Percentiles rank a stretch among this genome's conserved stretches.
Evolutionary conservation across 2,888 invertebrate species (phyloP).

Genomic region (Chloromyia formosa): DNA sequence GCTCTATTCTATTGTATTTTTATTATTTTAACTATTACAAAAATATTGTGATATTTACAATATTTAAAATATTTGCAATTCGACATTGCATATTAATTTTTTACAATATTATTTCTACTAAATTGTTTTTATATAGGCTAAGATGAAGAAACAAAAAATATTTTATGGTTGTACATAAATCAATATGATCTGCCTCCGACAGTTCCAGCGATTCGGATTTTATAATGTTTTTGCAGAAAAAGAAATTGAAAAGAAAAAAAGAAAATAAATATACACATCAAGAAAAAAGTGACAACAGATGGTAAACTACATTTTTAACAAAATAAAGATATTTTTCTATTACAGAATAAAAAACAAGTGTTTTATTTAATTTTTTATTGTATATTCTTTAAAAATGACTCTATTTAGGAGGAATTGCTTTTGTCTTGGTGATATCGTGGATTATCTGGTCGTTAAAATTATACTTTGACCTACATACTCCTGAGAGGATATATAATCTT

Average conservation of each 20-base stretch:
- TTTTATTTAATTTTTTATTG: no score
- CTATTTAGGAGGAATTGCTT: no score
- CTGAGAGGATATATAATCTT: no score
- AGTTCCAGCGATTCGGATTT: conserved; percentile 46
- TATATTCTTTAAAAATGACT: no score
- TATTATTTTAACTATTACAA: conserved; percentile 28
- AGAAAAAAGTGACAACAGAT: conserved; percentile 52
- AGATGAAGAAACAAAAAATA: conserved; percentile 5
- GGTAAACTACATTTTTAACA: conserved; percentile 47
- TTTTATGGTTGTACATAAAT: conserved; percentile 61
- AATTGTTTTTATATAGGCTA: conserved; percentile 43
- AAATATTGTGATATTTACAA: conserved; percentile 52
- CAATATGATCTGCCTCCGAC: conserved; percentile 49
- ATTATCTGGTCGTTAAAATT: no score
- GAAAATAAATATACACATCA: conserved; percentile 49
- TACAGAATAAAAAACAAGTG: conserved; percentile 52
- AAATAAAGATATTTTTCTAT: conserved; percentile 52
- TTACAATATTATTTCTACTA: conserved; percentile 26
- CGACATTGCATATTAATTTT: conserved; percentile 34
- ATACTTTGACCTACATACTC: no score
- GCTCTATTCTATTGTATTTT: conserved; percentile 15
- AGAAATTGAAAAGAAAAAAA: conserved; percentile 52
- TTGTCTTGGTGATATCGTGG: no score
- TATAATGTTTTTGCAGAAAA: conserved; percentile 52
- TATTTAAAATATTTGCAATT: conserved; percentile 44